Conservation (phyloP, 2,888 invertebrate species). For the Octonoba sinensis region DNA sequence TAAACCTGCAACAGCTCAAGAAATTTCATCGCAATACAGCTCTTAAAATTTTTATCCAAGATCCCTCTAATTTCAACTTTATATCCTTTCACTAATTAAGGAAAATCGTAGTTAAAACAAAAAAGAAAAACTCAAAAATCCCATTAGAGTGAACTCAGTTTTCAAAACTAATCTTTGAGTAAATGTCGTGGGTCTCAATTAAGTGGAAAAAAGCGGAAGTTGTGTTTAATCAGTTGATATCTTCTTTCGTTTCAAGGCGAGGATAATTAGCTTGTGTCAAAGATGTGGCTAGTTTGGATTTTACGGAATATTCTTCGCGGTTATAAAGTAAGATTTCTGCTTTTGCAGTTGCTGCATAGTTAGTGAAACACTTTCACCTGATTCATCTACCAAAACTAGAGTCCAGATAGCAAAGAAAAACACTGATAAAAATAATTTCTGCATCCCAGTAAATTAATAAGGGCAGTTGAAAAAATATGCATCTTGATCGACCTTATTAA, state of each 20-base stretch:
- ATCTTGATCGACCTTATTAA: slow-evolving; percentile 31
- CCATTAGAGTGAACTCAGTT: slow-evolving; percentile 53
- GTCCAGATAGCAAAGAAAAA: slow-evolving; percentile 17
- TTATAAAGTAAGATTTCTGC: slow-evolving; percentile 36
- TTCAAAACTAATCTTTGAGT: slow-evolving; percentile 54
- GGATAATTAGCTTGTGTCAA: slow-evolving; percentile 53
- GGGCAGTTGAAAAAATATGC: slow-evolving; percentile 16
- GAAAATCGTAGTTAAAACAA: slow-evolving; percentile 47
- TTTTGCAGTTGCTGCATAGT: slow-evolving; percentile 52
- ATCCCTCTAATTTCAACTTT: neutral
- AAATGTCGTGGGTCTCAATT: slow-evolving; percentile 54
- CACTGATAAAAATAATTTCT: slow-evolving; percentile 33
- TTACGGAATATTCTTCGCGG: slow-evolving; percentile 17
- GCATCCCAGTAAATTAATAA: slow-evolving; percentile 26
- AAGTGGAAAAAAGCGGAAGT: slow-evolving; percentile 42
- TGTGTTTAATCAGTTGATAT: slow-evolving; percentile 56
- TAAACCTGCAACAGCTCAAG: no score
- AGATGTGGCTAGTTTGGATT: slow-evolving; percentile 48
- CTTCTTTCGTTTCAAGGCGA: slow-evolving; percentile 54
- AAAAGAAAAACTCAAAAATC: slow-evolving; percentile 50
- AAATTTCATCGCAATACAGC: no score
- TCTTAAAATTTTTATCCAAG: neutral
- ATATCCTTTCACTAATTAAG: slow-evolving; percentile 28
- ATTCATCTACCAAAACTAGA: slow-evolving; percentile 1
- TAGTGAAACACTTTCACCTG: slow-evolving; percentile 38